Base-by-base conservation (phyloP, 2,797 vertebrate genomes). In the Atherinosoma microstoma region DNA sequence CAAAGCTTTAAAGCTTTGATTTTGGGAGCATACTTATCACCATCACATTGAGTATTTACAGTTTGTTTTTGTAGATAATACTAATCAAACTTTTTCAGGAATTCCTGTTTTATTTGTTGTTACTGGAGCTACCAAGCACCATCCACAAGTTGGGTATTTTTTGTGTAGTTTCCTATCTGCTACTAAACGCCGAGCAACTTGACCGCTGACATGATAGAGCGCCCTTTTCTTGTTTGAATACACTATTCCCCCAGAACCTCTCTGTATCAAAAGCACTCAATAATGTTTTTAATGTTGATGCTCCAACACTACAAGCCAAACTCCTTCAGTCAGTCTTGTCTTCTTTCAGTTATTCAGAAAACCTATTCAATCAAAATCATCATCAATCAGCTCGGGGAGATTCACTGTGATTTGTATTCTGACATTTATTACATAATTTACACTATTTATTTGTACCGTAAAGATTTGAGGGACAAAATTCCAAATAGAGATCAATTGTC, bases 401-500 rank as follows among this genome's bases (percentile, higher is more conserved):
- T 24, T 51, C 9, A 51, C 6, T 20, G 47, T 9, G 2, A 51
- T 22, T 47, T 47, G 16, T n/a, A 20, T 47, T 20, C 16, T 47
- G 42, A 47, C 20, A 18, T 40, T 40, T 40, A 10, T 11, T 40
- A 18, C 24, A 51, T 12, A 51, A 24, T 22, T 27, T 2, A 4
- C 22, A 24, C 3, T 2, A 15, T 53, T 27, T 6, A 13, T 24
- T 53, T 6, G 24, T 27, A 53, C n/a, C 58, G 12, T n/a, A 22
- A 20, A 27, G 24, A 11, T 27, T 13, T n/a, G 11, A 13, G 16
- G 16, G 16, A 65, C 8, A 65, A 54, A 30, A 71, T 54, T 34
- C 36, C 30, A 64, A n/a, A 54, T 76, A 54, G 7, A 47, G 6
- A 32, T 84, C 86, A 83, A 73, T 88, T 89, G 88, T 86, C 80